Percentiles rank a stretch among this genome's conserved stretches.
Conservation (phyloP, 2,113 vertebrate species). For the Notiomystis cincta region DNA sequence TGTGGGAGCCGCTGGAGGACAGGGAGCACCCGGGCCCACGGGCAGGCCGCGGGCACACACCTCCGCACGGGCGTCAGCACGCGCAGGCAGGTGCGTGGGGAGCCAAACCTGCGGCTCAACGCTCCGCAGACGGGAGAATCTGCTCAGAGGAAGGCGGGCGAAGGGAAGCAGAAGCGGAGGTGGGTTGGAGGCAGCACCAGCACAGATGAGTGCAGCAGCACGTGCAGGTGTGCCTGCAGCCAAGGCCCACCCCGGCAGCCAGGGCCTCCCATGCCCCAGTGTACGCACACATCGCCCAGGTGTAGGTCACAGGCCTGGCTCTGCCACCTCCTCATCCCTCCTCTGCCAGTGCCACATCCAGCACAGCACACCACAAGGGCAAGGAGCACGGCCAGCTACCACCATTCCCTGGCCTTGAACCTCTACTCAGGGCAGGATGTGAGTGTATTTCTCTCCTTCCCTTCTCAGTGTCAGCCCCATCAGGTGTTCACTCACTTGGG, state of each 20-base stretch:
- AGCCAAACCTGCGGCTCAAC: background rate
- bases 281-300: fast-evolving
- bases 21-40: background rate
- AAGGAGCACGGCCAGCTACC: background rate
- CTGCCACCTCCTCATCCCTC: background rate
- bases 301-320: background rate
- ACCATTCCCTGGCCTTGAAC: fast-evolving
- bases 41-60: background rate
- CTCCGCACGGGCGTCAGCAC: background rate
- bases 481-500: background rate
- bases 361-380: background rate
- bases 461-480: background rate
- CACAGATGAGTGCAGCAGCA: background rate
- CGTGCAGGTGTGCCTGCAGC: background rate
- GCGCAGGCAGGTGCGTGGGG: background rate
- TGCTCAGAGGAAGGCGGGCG: fast-evolving
- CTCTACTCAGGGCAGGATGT: background rate
- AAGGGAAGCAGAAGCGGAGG: background rate
- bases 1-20: background rate
- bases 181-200: background rate
- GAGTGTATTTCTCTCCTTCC: background rate
- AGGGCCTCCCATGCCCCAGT: background rate
- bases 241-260: background rate
- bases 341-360: background rate
- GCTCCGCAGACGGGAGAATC: fast-evolving